Evolutionary conservation across 2,113 vertebrate genomes (phyloP).

Genomic region (Dasyornis broadbenti): DNA sequence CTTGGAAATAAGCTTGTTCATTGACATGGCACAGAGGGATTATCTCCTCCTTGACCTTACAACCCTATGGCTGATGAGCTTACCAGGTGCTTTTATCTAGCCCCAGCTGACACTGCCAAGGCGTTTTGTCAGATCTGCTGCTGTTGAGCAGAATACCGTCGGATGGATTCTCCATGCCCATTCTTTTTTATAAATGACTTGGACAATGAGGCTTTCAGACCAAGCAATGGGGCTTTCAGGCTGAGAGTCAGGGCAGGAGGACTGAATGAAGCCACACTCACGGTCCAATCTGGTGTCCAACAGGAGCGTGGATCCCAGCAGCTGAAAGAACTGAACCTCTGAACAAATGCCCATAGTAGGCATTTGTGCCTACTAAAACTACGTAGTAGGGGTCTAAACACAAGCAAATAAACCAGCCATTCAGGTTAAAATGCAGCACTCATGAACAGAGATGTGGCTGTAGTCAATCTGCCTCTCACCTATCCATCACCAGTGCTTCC

Average conservation of each 20-base stretch:
- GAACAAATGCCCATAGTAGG: background rate
- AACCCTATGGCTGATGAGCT: constrained; percentile 57
- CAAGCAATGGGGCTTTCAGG: constrained; percentile 22
- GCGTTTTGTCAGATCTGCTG: constrained; percentile 49
- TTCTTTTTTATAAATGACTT: constrained; percentile 31
- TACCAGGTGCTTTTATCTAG: constrained; percentile 64
- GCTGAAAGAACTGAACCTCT: background rate
- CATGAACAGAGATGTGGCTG: background rate
- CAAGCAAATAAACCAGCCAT: background rate
- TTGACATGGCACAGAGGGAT: constrained; percentile 48
- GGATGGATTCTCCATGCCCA: constrained; percentile 55
- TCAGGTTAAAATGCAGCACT: background rate
- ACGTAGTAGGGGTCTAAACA: background rate
- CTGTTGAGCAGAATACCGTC: constrained; percentile 21
- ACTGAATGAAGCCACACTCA: background rate
- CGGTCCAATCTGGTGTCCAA: background rate
- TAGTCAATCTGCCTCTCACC: background rate
- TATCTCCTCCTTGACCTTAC: constrained; percentile 65
- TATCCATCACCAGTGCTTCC: background rate
- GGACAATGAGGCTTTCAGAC: constrained; percentile 47
- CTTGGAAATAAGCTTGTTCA: constrained; percentile 52
- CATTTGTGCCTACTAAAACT: background rate
- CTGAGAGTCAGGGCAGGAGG: background rate
- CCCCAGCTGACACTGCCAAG: constrained; percentile 34
- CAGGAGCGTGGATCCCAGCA: background rate